Evolutionary conservation across 2,113 vertebrate species (phyloP), one percentile per base, ranked within the genome.

Genomic region (Herpetotheres cachinnans): DNA sequence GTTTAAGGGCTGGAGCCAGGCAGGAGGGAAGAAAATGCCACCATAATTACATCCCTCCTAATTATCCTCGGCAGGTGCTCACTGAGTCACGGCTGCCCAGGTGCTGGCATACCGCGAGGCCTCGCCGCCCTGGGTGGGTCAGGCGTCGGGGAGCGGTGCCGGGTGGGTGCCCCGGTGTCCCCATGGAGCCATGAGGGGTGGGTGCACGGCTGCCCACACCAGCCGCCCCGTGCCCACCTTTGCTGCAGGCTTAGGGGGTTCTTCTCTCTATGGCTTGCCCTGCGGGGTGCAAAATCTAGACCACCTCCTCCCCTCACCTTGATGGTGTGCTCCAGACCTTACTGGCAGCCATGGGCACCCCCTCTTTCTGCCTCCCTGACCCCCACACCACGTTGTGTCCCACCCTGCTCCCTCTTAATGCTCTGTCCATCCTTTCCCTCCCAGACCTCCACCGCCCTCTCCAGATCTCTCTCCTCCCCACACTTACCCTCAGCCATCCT

Each of bases 1-100:
- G 67, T 59, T 62, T 22, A 1, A 66, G 89, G 67, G 63, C 86
- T 93, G 85, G 73, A 95, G 67, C 58, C 25, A 3, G 82, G 44
- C 29, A 40, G 86, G 72, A 71, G 82, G 67, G 86, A 94, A 38
- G 42, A 36, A 58, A 79, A 95, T 82, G 90, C 82, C 63, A 47
- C 17, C 42, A 2, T 95, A 92, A 95, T 94, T 93, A 69, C 80
- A 77, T 36, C 86, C 44, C 63, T 88, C 22, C 27, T 50, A 65
- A 84, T 96, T 89, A 78, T 26, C 65, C 47, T 22, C 13, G 0
- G 86, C 89, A 94, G 95, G 86, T 77, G 92, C 86, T 78, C 1
- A 1, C 65, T 97, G 97, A 97, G 84, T 98, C 95, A 97, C 14
- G 2, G 83, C 89, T 4, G 6, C 58, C 50, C 13, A 4, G 47